Evolutionary conservation across 1,140 invertebrate species (phyloP).

Genomic region (Brachionus calyciflorus): DNA sequence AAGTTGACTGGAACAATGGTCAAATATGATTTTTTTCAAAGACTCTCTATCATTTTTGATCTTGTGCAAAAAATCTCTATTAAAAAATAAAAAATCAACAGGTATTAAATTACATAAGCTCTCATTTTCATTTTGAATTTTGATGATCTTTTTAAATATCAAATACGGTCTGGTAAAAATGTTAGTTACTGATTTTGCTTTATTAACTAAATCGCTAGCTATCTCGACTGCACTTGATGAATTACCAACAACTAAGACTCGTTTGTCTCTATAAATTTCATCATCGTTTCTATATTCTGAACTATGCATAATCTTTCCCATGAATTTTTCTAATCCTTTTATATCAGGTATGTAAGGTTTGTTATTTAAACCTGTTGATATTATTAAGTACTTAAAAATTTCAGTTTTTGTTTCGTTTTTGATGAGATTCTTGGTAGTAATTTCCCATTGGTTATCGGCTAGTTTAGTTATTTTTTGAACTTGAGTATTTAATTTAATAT

Average conservation of each 20-base stretch:
- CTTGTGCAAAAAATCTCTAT: not conserved
- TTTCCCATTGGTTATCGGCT: not conserved
- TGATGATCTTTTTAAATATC: not conserved
- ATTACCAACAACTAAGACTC: conserved; percentile 1
- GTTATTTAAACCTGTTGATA: not conserved
- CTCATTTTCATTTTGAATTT: not conserved
- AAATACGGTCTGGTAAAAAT: not conserved
- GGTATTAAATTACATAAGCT: conserved; percentile 12
- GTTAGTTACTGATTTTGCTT: not conserved
- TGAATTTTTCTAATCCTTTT: not conserved
- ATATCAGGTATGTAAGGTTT: not conserved
- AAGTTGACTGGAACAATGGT: not conserved
- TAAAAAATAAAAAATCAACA: conserved; percentile 23
- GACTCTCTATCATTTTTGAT: not conserved
- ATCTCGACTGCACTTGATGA: conserved; percentile 29
- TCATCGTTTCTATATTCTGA: conserved; percentile 1
- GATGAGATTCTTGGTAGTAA: not conserved
- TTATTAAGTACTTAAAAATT: conserved; percentile 37
- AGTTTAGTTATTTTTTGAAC: not conserved
- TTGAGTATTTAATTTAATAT: not conserved
- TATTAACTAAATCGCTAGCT: not conserved
- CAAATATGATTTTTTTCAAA: not conserved
- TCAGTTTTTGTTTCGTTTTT: not conserved
- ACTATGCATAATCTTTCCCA: conserved; percentile 8
- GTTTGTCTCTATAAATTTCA: conserved; percentile 6